Evolutionary conservation across 2,797 vertebrate genomes (phyloP), one percentile per base, ranked within the genome.

Genomic region (Sebastes taczanowskii): DNA sequence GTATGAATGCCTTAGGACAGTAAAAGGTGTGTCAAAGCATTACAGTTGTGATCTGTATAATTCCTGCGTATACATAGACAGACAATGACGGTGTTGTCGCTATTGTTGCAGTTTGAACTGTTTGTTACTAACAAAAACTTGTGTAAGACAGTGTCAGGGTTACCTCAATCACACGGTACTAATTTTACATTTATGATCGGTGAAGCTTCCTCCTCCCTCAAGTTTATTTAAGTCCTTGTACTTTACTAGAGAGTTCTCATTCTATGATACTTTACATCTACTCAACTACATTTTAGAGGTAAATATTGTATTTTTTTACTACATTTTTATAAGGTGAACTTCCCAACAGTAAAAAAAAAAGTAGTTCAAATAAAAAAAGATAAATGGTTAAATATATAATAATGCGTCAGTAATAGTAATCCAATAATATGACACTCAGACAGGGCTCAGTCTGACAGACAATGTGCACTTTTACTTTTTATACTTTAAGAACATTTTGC

Each of bases 61-160:
- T 65, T 66, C 42, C 13, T 23, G 27, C 11, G 64, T 61, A 38
- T 4, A 56, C 7, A 14, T 14, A 65, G 11, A 23, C 9, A 49
- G 7, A 7, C 9, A 16, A 11, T n/a, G 4, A 62, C 1, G 0
- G 14, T 2, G 23, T 20, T 18, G n/a, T 58, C n/a, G 27, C 11
- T 23, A 0, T 2, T 62, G 8, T 14, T 74, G 10, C 34, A 6
- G n/a, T 42, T 53, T 52, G 11, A 35, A n/a, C 4, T 29, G 18
- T 3, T 13, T 10, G 5, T 16, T 46, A 38, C 16, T 68, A 58
- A 67, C 6, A 68, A 30, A 46, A 42, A 20, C 53, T 18, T 53
- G 29, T 53, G n/a, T 2, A 22, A n/a, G 4, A 2, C 3, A 10
- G 0, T 27, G 23, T 8, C 20, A 25, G 0, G 4, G 6, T 49